These are phyloP conservation scores for Gonatopus flavifemur DNA, from an alignment of 1,140 invertebrate genomes.

Conservation along the genomic window DNA sequence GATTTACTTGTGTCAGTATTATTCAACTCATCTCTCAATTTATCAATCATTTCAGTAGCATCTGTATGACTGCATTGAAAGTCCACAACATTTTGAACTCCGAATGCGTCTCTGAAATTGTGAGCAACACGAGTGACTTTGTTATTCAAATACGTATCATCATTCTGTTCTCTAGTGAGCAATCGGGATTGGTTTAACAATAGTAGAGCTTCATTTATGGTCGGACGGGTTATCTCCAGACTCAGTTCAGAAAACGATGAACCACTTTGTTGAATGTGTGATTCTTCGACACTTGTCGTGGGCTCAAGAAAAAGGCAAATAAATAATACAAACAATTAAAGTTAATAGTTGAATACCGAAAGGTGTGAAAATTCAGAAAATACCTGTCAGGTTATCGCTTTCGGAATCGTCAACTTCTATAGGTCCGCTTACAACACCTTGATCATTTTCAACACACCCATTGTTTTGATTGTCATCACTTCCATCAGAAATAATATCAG, in stretches of 20 bases:
- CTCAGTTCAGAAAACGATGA: slow-evolving; percentile 1
- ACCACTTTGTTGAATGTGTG: background rate
- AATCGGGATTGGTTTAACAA: slow-evolving; percentile 1
- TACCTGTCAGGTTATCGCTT: no score
- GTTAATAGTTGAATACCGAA: no score
- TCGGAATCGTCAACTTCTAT: no score
- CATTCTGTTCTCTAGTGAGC: background rate
- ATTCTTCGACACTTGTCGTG: background rate
- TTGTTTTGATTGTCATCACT: no score
- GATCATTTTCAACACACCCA: no score
- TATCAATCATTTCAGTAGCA: background rate
- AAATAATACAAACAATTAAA: no score
- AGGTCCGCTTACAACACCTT: no score
- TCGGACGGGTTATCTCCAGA: background rate
- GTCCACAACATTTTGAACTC: background rate
- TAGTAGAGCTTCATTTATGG: slow-evolving; percentile 1
- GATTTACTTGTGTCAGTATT: background rate
- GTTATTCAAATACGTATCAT: slow-evolving; percentile 6
- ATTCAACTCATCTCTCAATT: no score
- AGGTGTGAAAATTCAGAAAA: no score
- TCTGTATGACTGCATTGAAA: slow-evolving; percentile 2
- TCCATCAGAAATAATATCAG: no score
- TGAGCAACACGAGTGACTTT: no score
- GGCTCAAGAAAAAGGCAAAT: background rate
- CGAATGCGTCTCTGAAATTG: background rate